Evolutionary conservation across 1,140 invertebrate genomes (phyloP).

Genomic region (Popillia japonica): DNA sequence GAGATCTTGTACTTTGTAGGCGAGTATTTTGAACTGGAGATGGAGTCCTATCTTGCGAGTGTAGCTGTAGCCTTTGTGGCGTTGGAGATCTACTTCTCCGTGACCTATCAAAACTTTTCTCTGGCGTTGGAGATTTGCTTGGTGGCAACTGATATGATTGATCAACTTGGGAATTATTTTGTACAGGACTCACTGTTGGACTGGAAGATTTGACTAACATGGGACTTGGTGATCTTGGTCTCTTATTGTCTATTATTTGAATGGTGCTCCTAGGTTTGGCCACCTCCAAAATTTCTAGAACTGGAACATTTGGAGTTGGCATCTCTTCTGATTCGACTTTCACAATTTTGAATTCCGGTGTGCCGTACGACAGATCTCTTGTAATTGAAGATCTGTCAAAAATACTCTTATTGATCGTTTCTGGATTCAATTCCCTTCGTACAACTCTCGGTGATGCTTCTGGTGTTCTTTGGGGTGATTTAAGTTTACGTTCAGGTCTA

Average conservation of each 20-base stretch:
- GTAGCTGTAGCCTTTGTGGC: neutral
- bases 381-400: slow-evolving; percentile 55
- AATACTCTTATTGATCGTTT: slow-evolving; percentile 50
- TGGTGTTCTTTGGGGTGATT: slow-evolving; percentile 56
- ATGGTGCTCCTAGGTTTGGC: slow-evolving; percentile 2
- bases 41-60: neutral
- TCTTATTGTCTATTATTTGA: slow-evolving; percentile 8
- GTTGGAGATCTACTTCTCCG: slow-evolving; percentile 41
- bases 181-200: neutral
- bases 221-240: slow-evolving; percentile 40
- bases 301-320: neutral
- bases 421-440: slow-evolving; percentile 45
- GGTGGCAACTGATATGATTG: neutral
- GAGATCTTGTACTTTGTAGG: slow-evolving; percentile 40
- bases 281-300: neutral
- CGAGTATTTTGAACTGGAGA: slow-evolving; percentile 36
- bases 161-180: slow-evolving; percentile 40
- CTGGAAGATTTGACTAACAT: neutral
- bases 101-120: neutral
- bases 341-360: slow-evolving; percentile 54
- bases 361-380: slow-evolving; percentile 57
- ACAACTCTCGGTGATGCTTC: slow-evolving; percentile 52
- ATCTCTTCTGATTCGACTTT: slow-evolving; percentile 41
- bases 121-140: slow-evolving; percentile 32
- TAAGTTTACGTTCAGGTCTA: slow-evolving; percentile 55